Evolutionary conservation across 2,888 invertebrate species (phyloP).

Genomic region (Lasioglossum malachurum): DNA sequence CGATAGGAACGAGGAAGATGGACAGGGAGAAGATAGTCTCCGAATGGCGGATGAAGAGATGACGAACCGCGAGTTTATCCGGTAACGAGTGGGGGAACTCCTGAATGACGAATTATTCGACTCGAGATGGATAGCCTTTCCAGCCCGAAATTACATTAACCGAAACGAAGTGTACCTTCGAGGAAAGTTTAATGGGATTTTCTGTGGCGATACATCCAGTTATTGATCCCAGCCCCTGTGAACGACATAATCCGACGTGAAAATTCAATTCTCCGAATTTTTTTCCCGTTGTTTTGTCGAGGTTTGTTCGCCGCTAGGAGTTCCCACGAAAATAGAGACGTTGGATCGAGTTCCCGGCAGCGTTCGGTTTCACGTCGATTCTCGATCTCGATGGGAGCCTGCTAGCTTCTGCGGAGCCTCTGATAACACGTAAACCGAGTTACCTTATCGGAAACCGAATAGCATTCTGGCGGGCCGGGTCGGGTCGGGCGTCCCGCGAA

Average conservation of each 20-base stretch:
- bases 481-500: neutral
- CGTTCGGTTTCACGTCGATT: constrained; percentile 16
- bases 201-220: neutral
- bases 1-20: neutral
- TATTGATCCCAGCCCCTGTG: neutral
- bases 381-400: neutral
- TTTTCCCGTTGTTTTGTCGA: neutral
- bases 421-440: constrained; percentile 19
- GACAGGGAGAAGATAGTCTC: neutral
- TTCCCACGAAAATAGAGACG: neutral
- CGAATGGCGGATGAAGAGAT: neutral
- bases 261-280: constrained; percentile 13
- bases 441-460: constrained; percentile 4
- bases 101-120: constrained; percentile 5
- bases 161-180: neutral
- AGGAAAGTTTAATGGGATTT: constrained; percentile 41
- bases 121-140: neutral
- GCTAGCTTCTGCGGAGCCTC: neutral
- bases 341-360: constrained; percentile 2
- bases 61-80: constrained; percentile 9
- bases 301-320: neutral
- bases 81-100: too few relatives aligned
- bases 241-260: neutral
- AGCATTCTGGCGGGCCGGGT: neutral
- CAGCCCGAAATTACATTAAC: constrained; percentile 36